Evolutionary conservation across 30 jellyfish, hydroid and myxozoan species (phyloP).

Genomic region (Rhopilema esculentum): DNA sequence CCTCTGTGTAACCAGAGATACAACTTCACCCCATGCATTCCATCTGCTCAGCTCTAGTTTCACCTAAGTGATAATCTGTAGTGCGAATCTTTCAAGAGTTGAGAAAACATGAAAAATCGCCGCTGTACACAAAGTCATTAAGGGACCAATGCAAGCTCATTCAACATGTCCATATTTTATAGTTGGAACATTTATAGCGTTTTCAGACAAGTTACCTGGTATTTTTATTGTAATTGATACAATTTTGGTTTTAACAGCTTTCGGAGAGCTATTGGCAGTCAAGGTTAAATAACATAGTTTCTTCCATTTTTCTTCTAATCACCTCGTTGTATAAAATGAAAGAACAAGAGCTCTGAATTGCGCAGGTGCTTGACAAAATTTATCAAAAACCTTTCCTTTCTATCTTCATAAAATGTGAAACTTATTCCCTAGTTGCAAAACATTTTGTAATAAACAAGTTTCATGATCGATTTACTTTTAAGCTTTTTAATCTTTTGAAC

Average conservation of each 20-base stretch:
- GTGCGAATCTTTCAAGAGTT: not conserved
- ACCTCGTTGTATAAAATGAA: not conserved
- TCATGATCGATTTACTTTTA: too few relatives aligned
- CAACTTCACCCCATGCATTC: too few relatives aligned
- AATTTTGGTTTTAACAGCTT: not conserved
- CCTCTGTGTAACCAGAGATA: not conserved
- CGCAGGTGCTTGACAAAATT: too few relatives aligned
- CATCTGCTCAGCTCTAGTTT: not conserved
- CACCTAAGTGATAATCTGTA: not conserved
- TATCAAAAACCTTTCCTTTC: too few relatives aligned
- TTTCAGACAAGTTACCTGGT: not conserved
- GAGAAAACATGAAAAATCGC: not conserved
- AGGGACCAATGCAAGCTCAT: not conserved
- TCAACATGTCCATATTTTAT: not conserved
- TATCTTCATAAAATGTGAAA: too few relatives aligned
- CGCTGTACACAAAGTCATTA: not conserved
- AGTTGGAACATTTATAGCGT: not conserved
- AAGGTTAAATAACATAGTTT: too few relatives aligned
- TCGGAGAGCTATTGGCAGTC: not conserved
- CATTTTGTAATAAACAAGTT: too few relatives aligned
- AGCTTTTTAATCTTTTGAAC: too few relatives aligned
- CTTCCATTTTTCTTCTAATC: not conserved
- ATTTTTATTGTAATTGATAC: not conserved
- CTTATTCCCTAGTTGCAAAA: too few relatives aligned
- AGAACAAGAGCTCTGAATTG: not conserved